Base-by-base conservation (phyloP, 2,888 invertebrate genomes). In the Sphaeridia pumilis region DNA sequence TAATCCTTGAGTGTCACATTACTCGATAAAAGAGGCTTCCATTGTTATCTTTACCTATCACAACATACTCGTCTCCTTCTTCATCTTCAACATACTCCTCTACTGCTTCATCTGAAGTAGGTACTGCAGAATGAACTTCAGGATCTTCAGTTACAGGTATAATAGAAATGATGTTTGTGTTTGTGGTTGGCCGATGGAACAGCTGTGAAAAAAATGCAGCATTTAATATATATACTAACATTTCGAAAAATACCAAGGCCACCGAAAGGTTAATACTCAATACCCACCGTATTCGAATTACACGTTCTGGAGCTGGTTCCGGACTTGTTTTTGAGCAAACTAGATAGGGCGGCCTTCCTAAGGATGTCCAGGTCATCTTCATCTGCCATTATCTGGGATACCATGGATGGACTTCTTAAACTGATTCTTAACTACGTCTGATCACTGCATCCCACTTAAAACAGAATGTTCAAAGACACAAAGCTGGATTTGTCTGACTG, bases 331-430 rank as follows among this genome's bases (percentile, higher is more conserved):
- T 49, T 57, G 14, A 57, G 51, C 22, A 62, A 25, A 46, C 56
- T 54, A n/a, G 49, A 52, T 12, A 62, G 36, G 10, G 62, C 62
- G 12, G 59, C 59, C 25, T 58, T 58, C 20, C 62, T 44, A 26
- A 62, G 48, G 38, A 52, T 45, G 24, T 62, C 62, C 51, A 62
- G 49, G 41, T 62, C 62, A 28, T 58, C 61, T 36, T 52, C 52
- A 17, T 49, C 49, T 35, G 46, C 52, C 52, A 52, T 52, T 41
- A 27, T 52, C 21, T 17, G 7, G 5, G 12, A 7, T 17, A 38
- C 38, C 38, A 38, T 38, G 7, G 5, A 20, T n/a, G n/a, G n/a
- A n/a, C n/a, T n/a, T n/a, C n/a, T n/a, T n/a, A n/a, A n/a, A n/a
- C n/a, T n/a, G n/a, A n/a, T n/a, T n/a, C n/a, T n/a, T n/a, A n/a